Evolutionary conservation across 1,140 invertebrate species (phyloP).

Genomic region (Magallana ariakensis): DNA sequence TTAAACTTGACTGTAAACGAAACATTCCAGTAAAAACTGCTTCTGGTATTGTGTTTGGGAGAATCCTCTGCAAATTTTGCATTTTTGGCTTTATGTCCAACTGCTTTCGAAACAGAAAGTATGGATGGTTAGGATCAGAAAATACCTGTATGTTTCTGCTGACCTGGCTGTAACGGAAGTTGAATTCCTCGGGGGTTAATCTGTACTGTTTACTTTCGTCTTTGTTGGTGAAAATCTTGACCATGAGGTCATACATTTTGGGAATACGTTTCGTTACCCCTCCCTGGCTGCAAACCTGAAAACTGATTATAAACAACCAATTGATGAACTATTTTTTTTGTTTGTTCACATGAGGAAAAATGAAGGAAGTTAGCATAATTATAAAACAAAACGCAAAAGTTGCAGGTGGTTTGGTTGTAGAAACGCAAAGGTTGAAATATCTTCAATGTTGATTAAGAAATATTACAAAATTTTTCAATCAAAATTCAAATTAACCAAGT

Average conservation of each 20-base stretch:
- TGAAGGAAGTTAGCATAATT: no score
- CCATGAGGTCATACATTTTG: constrained; percentile 63
- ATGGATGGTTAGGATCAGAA: constrained; percentile 59
- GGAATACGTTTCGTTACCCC: constrained; percentile 53
- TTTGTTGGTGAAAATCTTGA: constrained; percentile 58
- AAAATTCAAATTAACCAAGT: not conserved
- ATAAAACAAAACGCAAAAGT: no score
- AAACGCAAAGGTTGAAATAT: no score
- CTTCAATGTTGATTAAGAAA: no score
- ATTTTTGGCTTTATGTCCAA: not conserved
- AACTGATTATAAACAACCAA: constrained; percentile 52
- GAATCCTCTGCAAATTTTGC: not conserved
- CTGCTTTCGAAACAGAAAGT: constrained; percentile 34
- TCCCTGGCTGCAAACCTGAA: constrained; percentile 51
- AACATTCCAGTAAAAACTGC: constrained; percentile 67
- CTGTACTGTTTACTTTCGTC: constrained; percentile 56
- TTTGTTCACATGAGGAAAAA: no score
- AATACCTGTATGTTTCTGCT: constrained; percentile 66
- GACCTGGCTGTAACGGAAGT: constrained; percentile 57
- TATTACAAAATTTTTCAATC: no score
- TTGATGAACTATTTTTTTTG: no score
- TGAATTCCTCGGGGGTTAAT: constrained; percentile 63
- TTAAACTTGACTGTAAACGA: constrained; percentile 63
- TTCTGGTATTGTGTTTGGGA: constrained; percentile 7
- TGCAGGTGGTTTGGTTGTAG: no score